Evolutionary conservation across 2,797 vertebrate species (phyloP).

Genomic region (Sciurus vulgaris): DNA sequence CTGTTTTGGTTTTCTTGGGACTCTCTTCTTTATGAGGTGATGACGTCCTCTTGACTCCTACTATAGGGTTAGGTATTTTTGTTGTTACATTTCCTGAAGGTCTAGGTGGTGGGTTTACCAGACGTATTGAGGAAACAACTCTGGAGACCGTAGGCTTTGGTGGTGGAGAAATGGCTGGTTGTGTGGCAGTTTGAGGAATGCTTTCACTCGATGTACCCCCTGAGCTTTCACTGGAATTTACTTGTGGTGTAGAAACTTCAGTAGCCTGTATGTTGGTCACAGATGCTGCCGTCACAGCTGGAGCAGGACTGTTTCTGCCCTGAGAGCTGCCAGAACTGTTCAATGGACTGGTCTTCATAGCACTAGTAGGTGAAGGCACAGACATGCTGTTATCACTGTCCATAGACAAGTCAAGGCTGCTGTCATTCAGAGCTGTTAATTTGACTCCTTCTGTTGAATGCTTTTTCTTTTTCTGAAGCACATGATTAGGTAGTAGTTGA

Average conservation of each 20-base stretch:
- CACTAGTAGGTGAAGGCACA: constrained; percentile 93
- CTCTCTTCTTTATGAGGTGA: constrained; percentile 89
- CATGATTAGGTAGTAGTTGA: constrained; percentile 91
- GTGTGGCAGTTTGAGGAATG: constrained; percentile 92
- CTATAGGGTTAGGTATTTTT: constrained; percentile 89
- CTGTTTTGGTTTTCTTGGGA: constrained; percentile 89
- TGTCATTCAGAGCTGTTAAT: constrained; percentile 90
- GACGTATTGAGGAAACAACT: constrained; percentile 88
- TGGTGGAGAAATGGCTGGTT: constrained; percentile 89
- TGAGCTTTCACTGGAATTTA: constrained; percentile 91
- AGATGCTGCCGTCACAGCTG: constrained; percentile 90
- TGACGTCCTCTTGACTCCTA: constrained; percentile 88
- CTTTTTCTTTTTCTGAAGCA: constrained; percentile 93
- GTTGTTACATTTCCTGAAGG: constrained; percentile 87
- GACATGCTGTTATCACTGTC: constrained; percentile 97
- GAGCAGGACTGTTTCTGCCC: constrained; percentile 91
- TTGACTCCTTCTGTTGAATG: constrained; percentile 92
- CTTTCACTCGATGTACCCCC: constrained; percentile 91
- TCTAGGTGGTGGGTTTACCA: constrained; percentile 89
- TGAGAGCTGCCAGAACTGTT: constrained; percentile 91
- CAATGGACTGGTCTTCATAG: constrained; percentile 90
- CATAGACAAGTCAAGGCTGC: constrained; percentile 93
- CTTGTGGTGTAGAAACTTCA: constrained; percentile 90
- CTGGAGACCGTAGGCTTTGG: constrained; percentile 89
- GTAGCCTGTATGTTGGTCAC: constrained; percentile 89